A percentile compares a stretch with the other conserved stretches of the same genome.
Conservation (phyloP, 1,140 invertebrate species). For the Zelostemma sp. region DNA sequence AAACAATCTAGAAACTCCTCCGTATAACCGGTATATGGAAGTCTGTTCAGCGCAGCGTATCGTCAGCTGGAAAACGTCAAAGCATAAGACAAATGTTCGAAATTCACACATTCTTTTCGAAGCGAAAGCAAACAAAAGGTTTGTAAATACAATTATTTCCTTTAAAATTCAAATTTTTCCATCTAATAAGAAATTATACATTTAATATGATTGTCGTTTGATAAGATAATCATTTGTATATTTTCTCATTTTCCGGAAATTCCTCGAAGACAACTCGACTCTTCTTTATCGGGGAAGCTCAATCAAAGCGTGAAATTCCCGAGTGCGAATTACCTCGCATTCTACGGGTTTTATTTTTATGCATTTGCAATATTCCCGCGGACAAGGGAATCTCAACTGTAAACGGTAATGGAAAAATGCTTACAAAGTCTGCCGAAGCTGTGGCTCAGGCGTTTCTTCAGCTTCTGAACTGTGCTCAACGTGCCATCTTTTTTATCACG, state of each 20-base stretch:
- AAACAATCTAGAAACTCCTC: conserved; percentile 91
- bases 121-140: neutral
- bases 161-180: neutral
- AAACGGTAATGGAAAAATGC: conserved; percentile 62
- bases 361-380: too few species aligned
- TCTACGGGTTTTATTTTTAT: too few species aligned
- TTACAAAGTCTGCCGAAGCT: conserved; percentile 93
- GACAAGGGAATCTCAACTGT: too few species aligned
- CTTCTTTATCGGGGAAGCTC: neutral
- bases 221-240: neutral
- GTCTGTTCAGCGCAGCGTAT: conserved; percentile 72
- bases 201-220: neutral
- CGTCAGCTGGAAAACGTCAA: conserved; percentile 73
- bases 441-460: conserved; percentile 90
- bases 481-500: conserved; percentile 90
- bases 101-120: neutral
- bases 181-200: neutral
- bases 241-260: too few species aligned
- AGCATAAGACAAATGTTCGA: neutral
- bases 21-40: conserved; percentile 89
- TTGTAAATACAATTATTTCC: neutral
- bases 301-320: neutral
- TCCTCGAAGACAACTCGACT: too few species aligned
- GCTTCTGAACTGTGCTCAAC: conserved; percentile 88
- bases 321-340: too few species aligned